Evolutionary conservation across 2,888 invertebrate genomes (phyloP), one percentile per base, ranked within the genome.

Genomic region (Drosophila kanekoi): DNA sequence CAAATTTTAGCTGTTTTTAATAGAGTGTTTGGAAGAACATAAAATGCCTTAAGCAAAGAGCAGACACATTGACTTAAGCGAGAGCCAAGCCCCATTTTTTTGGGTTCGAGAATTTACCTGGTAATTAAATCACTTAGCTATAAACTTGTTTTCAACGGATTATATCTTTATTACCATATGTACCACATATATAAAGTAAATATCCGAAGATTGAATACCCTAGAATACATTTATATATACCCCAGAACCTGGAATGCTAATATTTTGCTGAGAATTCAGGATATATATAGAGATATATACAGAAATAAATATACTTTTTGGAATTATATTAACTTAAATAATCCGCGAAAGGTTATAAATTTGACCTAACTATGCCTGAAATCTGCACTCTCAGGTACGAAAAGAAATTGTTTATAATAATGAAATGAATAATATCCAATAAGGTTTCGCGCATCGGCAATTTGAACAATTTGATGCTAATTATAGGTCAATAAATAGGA

Each of bases 381-480:
- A 6, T 11, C 11, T 47, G 3, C 10, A 10, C n/a, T 20, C 18
- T n/a, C 18, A 10, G 35, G 48, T 20, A 20, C 8, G 9, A 14
- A 60, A 52, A 45, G 11, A 20, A 16, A 35, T 44, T 10, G 35
- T 40, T 11, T 44, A 32, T 4, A n/a, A 16, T 18, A 13, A 9
- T 10, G 11, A 38, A 32, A 47, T 60, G 56, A 64, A 49, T 47
- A 40, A 73, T 57, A 48, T 32, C 4, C 6, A 18, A 40, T 48
- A 64, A 58, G 57, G 70, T 63, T 77, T 58, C 41, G 37, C 49
- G 47, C 41, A 37, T 18, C 32, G 33, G 5, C 11, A 16, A 72
- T 54, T 28, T 63, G 32, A 11, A 35, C 10, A 38, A 63, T 53
- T 53, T 47, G 9, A 33, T 18, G 40, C 10, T 28, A 38, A 47